phyloP scores from a whole-genome alignment of 1,140 invertebrate species.

The Drosophila lowei region DNA sequence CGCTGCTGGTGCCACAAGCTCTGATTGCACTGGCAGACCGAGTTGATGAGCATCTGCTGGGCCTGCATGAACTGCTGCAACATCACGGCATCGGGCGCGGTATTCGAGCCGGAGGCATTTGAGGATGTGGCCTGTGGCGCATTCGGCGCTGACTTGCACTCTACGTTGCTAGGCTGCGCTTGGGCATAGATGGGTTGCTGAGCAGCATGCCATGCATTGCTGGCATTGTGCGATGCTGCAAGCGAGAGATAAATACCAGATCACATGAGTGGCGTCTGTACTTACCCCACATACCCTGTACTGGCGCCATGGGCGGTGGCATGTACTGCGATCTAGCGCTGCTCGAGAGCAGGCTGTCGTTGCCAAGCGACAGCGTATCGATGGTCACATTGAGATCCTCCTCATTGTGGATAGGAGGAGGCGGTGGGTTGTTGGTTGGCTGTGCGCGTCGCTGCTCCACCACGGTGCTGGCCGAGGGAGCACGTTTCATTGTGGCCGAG shows the following conservation, averaged over 20 bases:
- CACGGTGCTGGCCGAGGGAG: conserved; percentile 57
- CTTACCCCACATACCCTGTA: conserved; percentile 74
- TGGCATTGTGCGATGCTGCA: conserved; percentile 45
- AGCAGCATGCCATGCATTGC: conserved; percentile 44
- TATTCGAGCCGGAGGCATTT: conserved; percentile 53
- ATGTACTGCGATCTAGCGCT: conserved; percentile 78
- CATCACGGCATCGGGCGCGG: conserved; percentile 75
- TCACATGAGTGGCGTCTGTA: background rate
- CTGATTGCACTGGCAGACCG: conserved; percentile 87
- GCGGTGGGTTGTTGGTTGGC: conserved; percentile 1
- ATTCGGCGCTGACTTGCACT: conserved; percentile 21
- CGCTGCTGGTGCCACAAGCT: conserved; percentile 86
- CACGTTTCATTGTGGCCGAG: conserved; percentile 61
- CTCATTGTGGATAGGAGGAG: conserved; percentile 53
- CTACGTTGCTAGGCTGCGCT: conserved; percentile 9
- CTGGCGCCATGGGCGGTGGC: conserved; percentile 76
- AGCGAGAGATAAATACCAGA: background rate
- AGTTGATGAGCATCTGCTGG: conserved; percentile 86
- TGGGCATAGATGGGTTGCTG: conserved; percentile 55
- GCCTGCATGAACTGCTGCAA: conserved; percentile 85
- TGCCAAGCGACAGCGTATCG: conserved; percentile 71
- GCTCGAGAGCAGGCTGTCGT: conserved; percentile 75
- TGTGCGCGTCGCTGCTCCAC: conserved; percentile 57
- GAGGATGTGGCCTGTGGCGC: conserved; percentile 43
- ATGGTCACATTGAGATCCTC: conserved; percentile 63